Conservation (phyloP, 2,113 vertebrate species). For the Callospermophilus lateralis region DNA sequence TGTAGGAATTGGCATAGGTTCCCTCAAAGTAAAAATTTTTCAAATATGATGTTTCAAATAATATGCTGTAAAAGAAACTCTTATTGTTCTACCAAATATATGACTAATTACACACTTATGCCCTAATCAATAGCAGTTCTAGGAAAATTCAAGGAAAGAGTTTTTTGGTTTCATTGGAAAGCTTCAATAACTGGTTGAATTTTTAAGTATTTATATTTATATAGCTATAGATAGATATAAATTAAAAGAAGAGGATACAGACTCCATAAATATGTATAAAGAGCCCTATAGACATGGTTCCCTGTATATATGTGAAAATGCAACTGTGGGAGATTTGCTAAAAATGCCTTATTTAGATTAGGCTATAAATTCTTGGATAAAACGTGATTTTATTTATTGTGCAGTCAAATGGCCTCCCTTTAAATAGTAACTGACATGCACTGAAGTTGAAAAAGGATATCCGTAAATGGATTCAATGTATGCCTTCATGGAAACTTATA, state of each 20-base stretch:
- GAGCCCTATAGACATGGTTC: background rate
- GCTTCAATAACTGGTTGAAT: background rate
- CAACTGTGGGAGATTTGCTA: background rate
- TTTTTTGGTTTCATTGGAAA: background rate
- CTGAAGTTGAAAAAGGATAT: constrained; percentile 28
- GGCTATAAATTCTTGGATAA: background rate
- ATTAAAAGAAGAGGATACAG: background rate
- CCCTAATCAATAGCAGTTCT: background rate
- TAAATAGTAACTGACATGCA: constrained; percentile 29
- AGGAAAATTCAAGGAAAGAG: background rate
- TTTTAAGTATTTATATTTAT: background rate
- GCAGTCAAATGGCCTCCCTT: constrained; percentile 62
- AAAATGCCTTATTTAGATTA: constrained; percentile 56
- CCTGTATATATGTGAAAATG: background rate
- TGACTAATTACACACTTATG: constrained; percentile 13
- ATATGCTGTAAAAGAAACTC: background rate
- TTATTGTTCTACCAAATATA: background rate
- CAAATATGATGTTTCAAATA: constrained; percentile 22
- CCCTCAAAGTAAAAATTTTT: constrained; percentile 12
- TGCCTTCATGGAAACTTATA: constrained; percentile 67
- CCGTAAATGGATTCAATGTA: constrained; percentile 50
- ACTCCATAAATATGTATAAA: background rate
- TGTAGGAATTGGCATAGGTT: background rate
- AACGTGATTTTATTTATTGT: constrained; percentile 70
- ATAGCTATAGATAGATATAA: background rate